Evolutionary conservation across 2,888 invertebrate genomes (phyloP), one percentile per base, ranked within the genome.

Genomic region (Phragmatobia fuliginosa): DNA sequence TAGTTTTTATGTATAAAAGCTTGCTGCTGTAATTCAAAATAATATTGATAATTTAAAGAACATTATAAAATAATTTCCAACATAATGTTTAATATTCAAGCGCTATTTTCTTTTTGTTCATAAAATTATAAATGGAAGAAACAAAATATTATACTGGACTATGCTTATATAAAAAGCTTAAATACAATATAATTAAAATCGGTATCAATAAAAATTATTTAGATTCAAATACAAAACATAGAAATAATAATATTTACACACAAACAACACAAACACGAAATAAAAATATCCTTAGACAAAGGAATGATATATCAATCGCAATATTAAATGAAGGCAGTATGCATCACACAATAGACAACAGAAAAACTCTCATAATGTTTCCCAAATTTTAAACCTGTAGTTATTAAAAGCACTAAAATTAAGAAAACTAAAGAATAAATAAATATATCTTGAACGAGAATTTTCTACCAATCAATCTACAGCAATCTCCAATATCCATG

Each of bases 381-480:
- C 14, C 10, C 25, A 5, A 28, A 52, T 25, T 52, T 2, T 28
- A 14, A 25, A 52, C 14, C 4, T 14, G 14, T 4, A 52, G 52
- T 25, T 1, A 52, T 25, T 28, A 11, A 14, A 10, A 41, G 31
- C 21, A 21, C 21, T 36, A 25, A n/a, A 33, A 14, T 25, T 25
- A 6, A 49, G 8, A 11, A n/a, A 33, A 64, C 25, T 36, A 18
- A 25, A 49, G 6, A 32, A 28, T 25, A n/a, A 32, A 25, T 16
- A 21, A 63, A n/a, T n/a, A n/a, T n/a, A 32, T 32, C 14, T 14
- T 63, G 56, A 2, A 65, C 41, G 32, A 59, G 52, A 52, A 64
- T 38, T 45, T 31, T 45, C 16, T 36, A 69, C 61, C 38, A 21
- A 61, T 16, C 52, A 52, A 68, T 64, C 63, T 68, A 63, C 67